Conservation (phyloP, 2,113 vertebrate genomes). For the Elgaria multicarinata region DNA sequence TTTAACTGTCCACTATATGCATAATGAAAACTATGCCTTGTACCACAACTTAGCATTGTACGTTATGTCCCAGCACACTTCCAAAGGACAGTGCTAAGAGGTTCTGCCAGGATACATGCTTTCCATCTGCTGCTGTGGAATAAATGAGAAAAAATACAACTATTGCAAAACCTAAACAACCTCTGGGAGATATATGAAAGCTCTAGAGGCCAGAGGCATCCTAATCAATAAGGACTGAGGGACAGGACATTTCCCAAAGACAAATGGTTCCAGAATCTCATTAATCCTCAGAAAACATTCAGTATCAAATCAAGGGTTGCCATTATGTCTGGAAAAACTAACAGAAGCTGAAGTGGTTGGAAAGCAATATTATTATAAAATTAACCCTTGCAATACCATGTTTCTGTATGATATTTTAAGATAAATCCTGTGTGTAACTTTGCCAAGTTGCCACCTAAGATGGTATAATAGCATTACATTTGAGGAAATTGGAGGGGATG, state of each 20-base stretch:
- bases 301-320: background rate
- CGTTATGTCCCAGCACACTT: background rate
- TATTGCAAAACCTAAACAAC: background rate
- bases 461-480: background rate
- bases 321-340: background rate
- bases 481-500: no score
- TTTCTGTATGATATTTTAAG: background rate
- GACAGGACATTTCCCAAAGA: background rate
- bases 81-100: background rate
- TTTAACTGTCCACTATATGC: constrained; percentile 2
- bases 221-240: constrained; percentile 10
- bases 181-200: background rate
- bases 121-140: constrained; percentile 6
- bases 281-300: background rate
- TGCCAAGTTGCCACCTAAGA: background rate
- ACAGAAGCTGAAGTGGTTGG: background rate
- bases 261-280: background rate
- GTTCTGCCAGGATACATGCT: background rate
- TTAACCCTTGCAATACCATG: background rate
- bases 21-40: background rate
- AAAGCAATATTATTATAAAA: background rate
- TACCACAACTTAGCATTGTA: background rate
- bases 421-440: no score
- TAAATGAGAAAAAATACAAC: background rate
- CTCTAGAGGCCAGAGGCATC: background rate